Evolutionary conservation across 2,113 vertebrate genomes (phyloP).

Genomic region (Esox niger): DNA sequence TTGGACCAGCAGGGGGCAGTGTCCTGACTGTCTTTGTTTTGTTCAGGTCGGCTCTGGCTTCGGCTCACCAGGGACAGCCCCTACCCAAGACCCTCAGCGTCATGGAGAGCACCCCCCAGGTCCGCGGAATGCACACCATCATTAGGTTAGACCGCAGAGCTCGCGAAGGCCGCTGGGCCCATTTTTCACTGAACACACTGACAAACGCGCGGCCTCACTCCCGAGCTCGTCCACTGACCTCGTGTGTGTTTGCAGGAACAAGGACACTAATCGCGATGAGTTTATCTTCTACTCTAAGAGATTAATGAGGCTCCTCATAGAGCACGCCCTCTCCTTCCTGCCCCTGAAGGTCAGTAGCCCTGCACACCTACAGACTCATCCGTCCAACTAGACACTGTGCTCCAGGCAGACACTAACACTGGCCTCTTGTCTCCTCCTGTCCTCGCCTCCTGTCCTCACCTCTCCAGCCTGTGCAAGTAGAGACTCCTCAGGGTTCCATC

Average conservation of each 20-base stretch:
- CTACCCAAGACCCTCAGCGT: conserved; percentile 83
- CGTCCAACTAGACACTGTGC: not conserved
- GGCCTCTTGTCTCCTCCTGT: not conserved
- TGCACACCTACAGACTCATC: not conserved
- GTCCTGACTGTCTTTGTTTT: not conserved
- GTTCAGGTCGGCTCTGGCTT: conserved; percentile 83
- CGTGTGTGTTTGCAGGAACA: conserved; percentile 74
- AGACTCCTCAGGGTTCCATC: conserved; percentile 81
- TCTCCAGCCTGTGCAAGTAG: conserved; percentile 79
- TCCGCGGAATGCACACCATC: conserved; percentile 91
- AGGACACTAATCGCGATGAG: conserved; percentile 86
- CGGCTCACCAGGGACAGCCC: conserved; percentile 85
- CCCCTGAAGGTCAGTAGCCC: conserved; percentile 76
- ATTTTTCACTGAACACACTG: not conserved
- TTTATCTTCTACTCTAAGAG: conserved; percentile 95
- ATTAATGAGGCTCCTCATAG: conserved; percentile 87
- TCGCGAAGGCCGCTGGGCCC: not conserved
- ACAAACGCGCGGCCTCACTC: not conserved
- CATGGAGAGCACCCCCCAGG: conserved; percentile 84
- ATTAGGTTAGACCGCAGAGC: conserved; percentile 77
- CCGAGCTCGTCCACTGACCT: not conserved
- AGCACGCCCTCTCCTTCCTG: conserved; percentile 87
- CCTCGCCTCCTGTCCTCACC: not conserved
- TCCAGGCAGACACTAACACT: not conserved
- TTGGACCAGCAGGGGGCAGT: not conserved